phyloP scores from a whole-genome alignment of 2,888 invertebrate species.

The Acronicta aceris region DNA sequence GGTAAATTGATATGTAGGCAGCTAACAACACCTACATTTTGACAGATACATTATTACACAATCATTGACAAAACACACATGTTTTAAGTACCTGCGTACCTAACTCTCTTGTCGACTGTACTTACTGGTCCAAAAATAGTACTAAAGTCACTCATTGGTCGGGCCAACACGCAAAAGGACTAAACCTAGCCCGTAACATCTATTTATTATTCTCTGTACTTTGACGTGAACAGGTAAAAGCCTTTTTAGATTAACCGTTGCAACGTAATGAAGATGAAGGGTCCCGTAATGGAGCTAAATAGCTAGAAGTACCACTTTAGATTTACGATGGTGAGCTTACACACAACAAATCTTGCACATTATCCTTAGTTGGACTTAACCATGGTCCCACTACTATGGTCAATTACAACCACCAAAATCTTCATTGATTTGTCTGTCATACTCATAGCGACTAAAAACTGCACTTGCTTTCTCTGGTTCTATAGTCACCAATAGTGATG shows the following conservation, averaged over 20 bases:
- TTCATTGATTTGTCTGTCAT: too few species aligned
- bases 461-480: too few species aligned
- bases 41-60: too few species aligned
- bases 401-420: too few species aligned
- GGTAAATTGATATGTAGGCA: too few species aligned
- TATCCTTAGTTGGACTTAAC: neutral
- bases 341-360: neutral
- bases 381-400: neutral
- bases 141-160: slow-evolving; percentile 21
- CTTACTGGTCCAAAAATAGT: neutral
- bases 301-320: slow-evolving; percentile 44
- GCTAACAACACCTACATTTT: too few species aligned
- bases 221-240: slow-evolving; percentile 79
- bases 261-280: slow-evolving; percentile 83
- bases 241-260: slow-evolving; percentile 80
- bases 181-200: slow-evolving; percentile 44
- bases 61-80: too few species aligned
- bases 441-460: too few species aligned
- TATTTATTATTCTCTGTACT: slow-evolving; percentile 79
- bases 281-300: slow-evolving; percentile 68
- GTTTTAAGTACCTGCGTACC: too few species aligned
- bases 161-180: slow-evolving; percentile 33
- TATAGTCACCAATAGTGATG: too few species aligned
- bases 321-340: slow-evolving; percentile 15
- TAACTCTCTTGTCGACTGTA: too few species aligned